Conservation (phyloP, 2,888 invertebrate species). For the Papilio gigon region DNA sequence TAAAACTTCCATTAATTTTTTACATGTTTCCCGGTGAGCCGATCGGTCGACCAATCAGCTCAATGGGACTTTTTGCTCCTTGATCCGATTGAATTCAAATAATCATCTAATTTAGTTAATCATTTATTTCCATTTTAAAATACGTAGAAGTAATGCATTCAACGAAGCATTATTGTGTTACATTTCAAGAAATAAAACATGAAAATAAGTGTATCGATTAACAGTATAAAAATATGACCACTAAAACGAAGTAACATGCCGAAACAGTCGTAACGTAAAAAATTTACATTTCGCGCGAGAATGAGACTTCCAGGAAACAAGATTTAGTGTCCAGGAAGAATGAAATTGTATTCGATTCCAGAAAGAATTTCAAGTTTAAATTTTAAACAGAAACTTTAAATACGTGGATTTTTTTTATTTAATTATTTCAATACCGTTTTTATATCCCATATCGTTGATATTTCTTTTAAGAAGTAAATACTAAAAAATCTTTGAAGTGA, state of each 20-base stretch:
- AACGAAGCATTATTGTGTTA: neutral
- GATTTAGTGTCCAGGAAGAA: constrained; percentile 24
- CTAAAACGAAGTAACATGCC: constrained; percentile 3
- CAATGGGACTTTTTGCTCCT: too few relatives aligned
- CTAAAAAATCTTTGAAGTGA: too few relatives aligned
- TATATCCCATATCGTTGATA: neutral
- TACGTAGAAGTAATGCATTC: neutral
- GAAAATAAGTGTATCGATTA: neutral
- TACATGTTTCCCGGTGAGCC: too few relatives aligned
- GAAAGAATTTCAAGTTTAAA: neutral
- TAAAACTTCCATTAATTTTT: too few relatives aligned
- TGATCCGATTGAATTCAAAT: too few relatives aligned
- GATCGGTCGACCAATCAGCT: too few relatives aligned
- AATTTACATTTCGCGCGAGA: constrained; percentile 18
- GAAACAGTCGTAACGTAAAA: constrained; percentile 29
- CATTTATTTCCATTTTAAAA: too few relatives aligned
- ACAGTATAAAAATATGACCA: neutral
- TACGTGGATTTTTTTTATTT: neutral
- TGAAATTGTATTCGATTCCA: constrained; percentile 20
- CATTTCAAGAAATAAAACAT: neutral
- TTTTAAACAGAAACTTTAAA: constrained; percentile 9
- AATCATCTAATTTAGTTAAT: too few relatives aligned
- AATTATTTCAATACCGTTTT: neutral
- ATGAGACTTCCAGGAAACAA: constrained; percentile 17
- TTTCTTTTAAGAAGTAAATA: neutral